These are phyloP conservation scores for Eristalinus sepulchralis DNA, from an alignment of 2,888 invertebrate genomes.

Conservation along the genomic window DNA sequence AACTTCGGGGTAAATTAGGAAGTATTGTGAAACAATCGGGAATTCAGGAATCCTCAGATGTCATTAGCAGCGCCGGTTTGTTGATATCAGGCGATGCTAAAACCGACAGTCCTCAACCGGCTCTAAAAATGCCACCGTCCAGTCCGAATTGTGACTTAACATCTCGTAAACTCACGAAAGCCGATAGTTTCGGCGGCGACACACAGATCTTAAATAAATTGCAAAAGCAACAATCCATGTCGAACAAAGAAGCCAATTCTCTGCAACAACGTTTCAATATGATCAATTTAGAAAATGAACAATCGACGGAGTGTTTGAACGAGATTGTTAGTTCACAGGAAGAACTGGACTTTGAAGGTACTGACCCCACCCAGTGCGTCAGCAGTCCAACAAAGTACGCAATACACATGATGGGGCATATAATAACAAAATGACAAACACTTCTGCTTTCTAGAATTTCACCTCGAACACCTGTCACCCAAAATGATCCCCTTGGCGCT, in stretches of 20 bases:
- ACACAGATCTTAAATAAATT: conserved; percentile 88
- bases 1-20: conserved; percentile 83
- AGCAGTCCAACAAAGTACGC: conserved; percentile 80
- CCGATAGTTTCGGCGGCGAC: conserved; percentile 91
- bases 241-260: conserved; percentile 63
- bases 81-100: conserved; percentile 81
- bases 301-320: conserved; percentile 68
- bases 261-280: conserved; percentile 76
- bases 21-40: conserved; percentile 85
- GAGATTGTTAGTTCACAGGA: conserved; percentile 76
- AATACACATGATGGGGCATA: no score
- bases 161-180: conserved; percentile 83
- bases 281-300: conserved; percentile 75
- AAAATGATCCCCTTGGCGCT: conserved; percentile 95
- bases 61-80: conserved; percentile 82
- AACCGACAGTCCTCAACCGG: conserved; percentile 66
- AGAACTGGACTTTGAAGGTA: conserved; percentile 74
- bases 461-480: conserved; percentile 92
- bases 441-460: conserved; percentile 82
- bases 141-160: conserved; percentile 83
- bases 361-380: conserved; percentile 70
- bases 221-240: conserved; percentile 81
- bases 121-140: conserved; percentile 79
- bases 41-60: conserved; percentile 77
- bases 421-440: neutral